A percentile compares a stretch with the other conserved stretches of the same genome.
Evolutionary conservation across 2,888 invertebrate species (phyloP).

Genomic region (Pachymerium ferrugineum): DNA sequence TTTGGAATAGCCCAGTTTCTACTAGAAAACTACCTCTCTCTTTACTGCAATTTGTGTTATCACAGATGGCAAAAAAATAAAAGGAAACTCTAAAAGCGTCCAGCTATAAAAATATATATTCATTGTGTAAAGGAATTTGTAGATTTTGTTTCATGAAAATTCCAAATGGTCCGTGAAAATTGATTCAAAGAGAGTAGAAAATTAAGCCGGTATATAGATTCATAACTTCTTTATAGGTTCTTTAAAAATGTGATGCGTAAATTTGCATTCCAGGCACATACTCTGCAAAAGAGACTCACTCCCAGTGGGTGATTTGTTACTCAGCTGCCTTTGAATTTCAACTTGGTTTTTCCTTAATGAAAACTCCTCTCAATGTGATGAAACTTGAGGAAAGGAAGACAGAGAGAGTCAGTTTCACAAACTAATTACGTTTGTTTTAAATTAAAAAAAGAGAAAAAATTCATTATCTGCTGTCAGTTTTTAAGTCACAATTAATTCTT

Average conservation of each 20-base stretch:
- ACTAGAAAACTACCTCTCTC: too few relatives aligned
- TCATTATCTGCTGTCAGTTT: too few relatives aligned
- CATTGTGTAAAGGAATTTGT: too few relatives aligned
- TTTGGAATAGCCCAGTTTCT: too few relatives aligned
- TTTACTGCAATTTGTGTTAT: too few relatives aligned
- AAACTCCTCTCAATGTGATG: background rate
- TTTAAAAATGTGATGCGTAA: background rate
- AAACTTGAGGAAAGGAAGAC: background rate
- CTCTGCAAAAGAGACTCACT: background rate
- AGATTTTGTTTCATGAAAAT: background rate
- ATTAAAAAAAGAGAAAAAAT: too few relatives aligned
- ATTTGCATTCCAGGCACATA: background rate
- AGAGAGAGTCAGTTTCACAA: too few relatives aligned
- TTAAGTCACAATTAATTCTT: too few relatives aligned
- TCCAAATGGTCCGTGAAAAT: too few relatives aligned
- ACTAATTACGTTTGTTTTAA: constrained; percentile 4
- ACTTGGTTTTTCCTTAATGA: constrained; percentile 2
- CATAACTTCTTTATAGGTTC: background rate
- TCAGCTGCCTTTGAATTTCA: constrained; percentile 2
- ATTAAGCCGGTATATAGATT: background rate
- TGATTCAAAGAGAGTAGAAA: too few relatives aligned
- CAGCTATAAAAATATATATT: background rate
- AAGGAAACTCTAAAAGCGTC: background rate
- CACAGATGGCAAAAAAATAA: too few relatives aligned
- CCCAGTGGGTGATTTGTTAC: background rate